Base-by-base conservation (phyloP, 2,888 invertebrate species). In the Eulithis prunata region DNA sequence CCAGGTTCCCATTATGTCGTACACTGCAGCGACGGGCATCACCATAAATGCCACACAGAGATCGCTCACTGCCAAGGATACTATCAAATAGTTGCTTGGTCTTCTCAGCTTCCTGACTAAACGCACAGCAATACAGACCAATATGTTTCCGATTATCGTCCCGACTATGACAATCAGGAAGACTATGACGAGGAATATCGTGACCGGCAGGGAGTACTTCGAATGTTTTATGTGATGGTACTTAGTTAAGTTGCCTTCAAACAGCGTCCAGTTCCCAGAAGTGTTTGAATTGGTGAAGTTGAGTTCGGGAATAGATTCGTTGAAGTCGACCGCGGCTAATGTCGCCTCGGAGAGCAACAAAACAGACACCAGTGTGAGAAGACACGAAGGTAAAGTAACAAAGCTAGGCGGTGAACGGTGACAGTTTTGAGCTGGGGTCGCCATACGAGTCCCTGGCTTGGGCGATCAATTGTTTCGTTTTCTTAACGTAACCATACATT, bases 11-110 rank as follows among this genome's bases (percentile, higher is more conserved):
- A 97, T 94, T 69, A 99, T 95, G 89, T 99, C 99, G 87, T 98
- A 98, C 45, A 98, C 95, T 85, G 99, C 95, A 4, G 99, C 99
- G 93, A 99, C 97, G 7, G 99, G 98, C 99, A 99, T 99, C 68
- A 99, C 99, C 78, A 99, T 94, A 56, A 97, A 95, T 3, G 99
- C 98, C 62, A 99, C 99, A 86, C 99, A 97, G 72, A 99, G 95
- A 89, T 99, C 99, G 75, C 99, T 98, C 70, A 99, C 96, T 67
- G 99, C 99, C 81, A 99, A 93, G 53, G 99, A 99, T 54, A 99
- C 98, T 62, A 99, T 95, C 71, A 98, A 94, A 85, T 98, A 97
- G 91, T 98, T 98, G 90, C 97, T 98, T 58, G 97, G 98, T 78
- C 97, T 95, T 80, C 97, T 95, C 79, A 99, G 92, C 81, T 98